Percentiles rank a stretch among this genome's conserved stretches.
Evolutionary conservation across 1,140 invertebrate species (phyloP).

Genomic region (Calephelis virginiensis): DNA sequence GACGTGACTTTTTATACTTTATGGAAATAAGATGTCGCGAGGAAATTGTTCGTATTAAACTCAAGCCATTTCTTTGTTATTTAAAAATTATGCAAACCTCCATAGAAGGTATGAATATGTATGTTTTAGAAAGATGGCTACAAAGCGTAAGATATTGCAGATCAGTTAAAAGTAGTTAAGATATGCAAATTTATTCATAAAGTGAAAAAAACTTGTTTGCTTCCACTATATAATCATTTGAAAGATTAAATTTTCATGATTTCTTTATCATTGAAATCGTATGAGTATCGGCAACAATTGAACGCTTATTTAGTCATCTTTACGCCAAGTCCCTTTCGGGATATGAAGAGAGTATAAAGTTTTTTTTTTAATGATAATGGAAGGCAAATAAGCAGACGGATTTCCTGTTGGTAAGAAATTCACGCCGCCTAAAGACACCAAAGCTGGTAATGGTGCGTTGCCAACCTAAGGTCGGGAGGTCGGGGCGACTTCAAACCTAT

Average conservation of each 20-base stretch:
- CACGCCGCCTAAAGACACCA: too few species aligned
- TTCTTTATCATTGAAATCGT: neutral
- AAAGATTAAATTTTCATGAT: neutral
- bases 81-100: slow-evolving; percentile 51
- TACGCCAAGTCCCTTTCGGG: too few species aligned
- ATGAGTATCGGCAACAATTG: too few species aligned
- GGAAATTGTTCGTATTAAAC: slow-evolving; percentile 37
- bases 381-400: too few species aligned
- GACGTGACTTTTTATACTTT: slow-evolving; percentile 20
- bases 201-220: neutral
- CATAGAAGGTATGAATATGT: slow-evolving; percentile 48
- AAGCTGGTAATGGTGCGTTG: too few species aligned
- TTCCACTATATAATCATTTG: neutral
- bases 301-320: too few species aligned
- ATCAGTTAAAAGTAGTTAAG: slow-evolving; percentile 5
- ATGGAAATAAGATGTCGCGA: slow-evolving; percentile 26
- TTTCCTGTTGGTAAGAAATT: too few species aligned
- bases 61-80: slow-evolving; percentile 42
- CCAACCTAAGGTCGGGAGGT: too few species aligned
- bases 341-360: too few species aligned
- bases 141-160: slow-evolving; percentile 9
- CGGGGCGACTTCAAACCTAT: too few species aligned
- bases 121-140: slow-evolving; percentile 27
- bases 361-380: too few species aligned
- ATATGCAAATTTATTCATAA: slow-evolving; percentile 7